Base-by-base conservation (phyloP, 2,888 invertebrate genomes). In the Alitta virens region DNA sequence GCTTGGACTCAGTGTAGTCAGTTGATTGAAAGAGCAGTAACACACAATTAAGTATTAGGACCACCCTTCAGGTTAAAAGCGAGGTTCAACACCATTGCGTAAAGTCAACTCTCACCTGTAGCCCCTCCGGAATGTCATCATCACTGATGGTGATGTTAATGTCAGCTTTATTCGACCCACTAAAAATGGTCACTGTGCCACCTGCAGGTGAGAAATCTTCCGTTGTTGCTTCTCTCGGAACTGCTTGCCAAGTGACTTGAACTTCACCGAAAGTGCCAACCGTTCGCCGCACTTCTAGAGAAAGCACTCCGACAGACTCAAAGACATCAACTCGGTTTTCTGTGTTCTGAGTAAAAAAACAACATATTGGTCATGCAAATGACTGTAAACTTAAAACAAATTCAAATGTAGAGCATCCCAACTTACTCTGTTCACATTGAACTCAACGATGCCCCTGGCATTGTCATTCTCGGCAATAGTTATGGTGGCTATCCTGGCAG, bases 391-490 rank as follows among this genome's bases (percentile, higher is more conserved):
- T 40, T n/a, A n/a, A n/a, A n/a, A n/a, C n/a, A n/a, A n/a, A n/a
- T n/a, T n/a, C n/a, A n/a, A n/a, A n/a, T n/a, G n/a, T n/a, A n/a
- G n/a, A n/a, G n/a, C n/a, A n/a, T n/a, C n/a, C n/a, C n/a, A n/a
- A 65, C 72, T 52, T 63, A 80, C 80, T 58, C 74, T 75, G 24
- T 62, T 69, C 12, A 78, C 78, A 67, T 76, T 67, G 60, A 81
- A 77, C 68, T 79, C 72, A 0, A 81, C 68, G 42, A 76, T 63
- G 5, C 81, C 81, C 25, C 75, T 66, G 2, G 79, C 77, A 63
- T 78, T 72, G 66, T 80, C 81, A 68, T 81, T 80, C 69, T 78
- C 78, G 18, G 67, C 60, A 3, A 80, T 79, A 12, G 72, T 74
- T 18, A 80, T 68, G 1, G 66, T 57, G 9, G 72, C 67, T 7